These are phyloP conservation scores for Phasianus colchicus DNA, from an alignment of 2,113 vertebrate genomes.

Conservation along the genomic window DNA sequence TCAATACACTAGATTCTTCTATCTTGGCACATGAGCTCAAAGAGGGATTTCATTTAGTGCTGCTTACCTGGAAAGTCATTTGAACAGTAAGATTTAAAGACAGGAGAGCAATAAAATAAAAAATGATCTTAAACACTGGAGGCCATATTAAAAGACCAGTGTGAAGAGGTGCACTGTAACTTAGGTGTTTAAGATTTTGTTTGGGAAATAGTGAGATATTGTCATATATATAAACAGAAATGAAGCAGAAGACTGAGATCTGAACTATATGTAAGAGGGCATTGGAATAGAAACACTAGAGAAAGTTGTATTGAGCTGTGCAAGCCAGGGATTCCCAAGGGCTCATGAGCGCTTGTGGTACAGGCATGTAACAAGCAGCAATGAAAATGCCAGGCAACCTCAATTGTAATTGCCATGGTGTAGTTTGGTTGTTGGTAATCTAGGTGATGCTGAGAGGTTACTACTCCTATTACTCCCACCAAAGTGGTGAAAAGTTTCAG, in stretches of 20 bases:
- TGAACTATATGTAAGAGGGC: not conserved
- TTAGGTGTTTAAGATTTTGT: not conserved
- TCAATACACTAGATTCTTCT: not conserved
- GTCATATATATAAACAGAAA: not conserved
- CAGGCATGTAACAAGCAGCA: not conserved
- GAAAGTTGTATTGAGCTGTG: not conserved
- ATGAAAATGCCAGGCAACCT: not conserved
- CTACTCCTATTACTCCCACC: not conserved
- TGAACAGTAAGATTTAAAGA: not conserved
- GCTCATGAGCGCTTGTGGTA: not conserved
- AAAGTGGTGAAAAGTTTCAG: not conserved
- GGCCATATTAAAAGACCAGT: not conserved
- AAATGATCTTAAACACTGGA: not conserved
- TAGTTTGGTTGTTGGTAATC: not conserved
- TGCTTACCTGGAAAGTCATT: not conserved
- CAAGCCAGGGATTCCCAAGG: not conserved
- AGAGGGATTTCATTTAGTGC: not conserved
- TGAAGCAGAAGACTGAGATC: not conserved
- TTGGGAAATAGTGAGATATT: not conserved
- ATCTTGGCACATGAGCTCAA: not conserved
- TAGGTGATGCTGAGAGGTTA: not conserved
- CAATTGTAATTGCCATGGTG: not conserved
- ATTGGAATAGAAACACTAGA: not conserved
- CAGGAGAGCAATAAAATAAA: not conserved
- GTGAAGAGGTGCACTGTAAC: not conserved